Evolutionary conservation across 2,113 vertebrate genomes (phyloP), one percentile per base, ranked within the genome.

Genomic region (Nesoenas mayeri): DNA sequence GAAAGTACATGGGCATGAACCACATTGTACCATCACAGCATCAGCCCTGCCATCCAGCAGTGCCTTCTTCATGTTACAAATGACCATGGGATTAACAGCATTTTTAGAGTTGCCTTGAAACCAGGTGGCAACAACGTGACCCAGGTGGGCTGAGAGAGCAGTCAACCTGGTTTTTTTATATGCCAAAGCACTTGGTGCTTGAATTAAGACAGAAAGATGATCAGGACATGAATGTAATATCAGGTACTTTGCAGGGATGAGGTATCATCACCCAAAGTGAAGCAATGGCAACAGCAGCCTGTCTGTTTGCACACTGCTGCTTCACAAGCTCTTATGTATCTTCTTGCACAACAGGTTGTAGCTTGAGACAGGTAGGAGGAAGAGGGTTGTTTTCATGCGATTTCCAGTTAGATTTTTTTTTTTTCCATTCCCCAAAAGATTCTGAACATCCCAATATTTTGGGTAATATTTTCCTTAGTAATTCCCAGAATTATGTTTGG

Each of bases 51-150:
- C 6, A 2, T 38, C 48, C 44, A 47, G 15, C 32, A 19, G 19
- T 7, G 14, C 26, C 12, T 11, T 22, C 31, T 42, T 50, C 15
- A 4, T 34, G 28, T 38, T 29, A 36, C 20, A 7, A 3, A 2
- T 14, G 66, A 15, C 32, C 14, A 19, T 11, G 24, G 53, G 17
- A 51, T 47, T 25, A 61, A 13, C 42, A 54, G 9, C 40, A 26
- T 73, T 44, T 40, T 67, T 61, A 34, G 24, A 61, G 48, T 15
- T 58, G 32, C 12, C 34, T n/a, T 20, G 28, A 71, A 65, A 38
- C 25, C 11, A 4, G 24, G 7, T 20, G 14, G 24, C 15, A 51
- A 12, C 12, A 29, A 10, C 18, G n/a, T 0, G 3, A n/a, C 18
- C 58, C 20, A 7, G 2, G 15, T 26, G 32, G 24, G 8, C 51